Conservation (phyloP, 2,113 vertebrate genomes). For the Calonectris borealis region DNA sequence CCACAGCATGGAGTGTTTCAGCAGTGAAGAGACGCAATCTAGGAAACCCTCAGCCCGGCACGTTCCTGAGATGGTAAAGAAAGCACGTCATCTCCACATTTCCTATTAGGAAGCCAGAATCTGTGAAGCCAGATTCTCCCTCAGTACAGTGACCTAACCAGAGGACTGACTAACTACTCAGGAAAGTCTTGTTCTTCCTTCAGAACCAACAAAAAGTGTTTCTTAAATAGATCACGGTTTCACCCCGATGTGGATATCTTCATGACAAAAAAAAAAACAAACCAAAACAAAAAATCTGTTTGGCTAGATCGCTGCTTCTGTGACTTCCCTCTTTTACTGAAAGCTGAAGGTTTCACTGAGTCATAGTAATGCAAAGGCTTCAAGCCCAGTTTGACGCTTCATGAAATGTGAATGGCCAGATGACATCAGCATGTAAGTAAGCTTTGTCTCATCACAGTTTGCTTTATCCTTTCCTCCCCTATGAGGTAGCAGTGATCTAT, state of each 20-base stretch:
- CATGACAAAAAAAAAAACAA: neutral
- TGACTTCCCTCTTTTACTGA: neutral
- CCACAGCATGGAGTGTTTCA: neutral
- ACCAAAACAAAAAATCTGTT: neutral
- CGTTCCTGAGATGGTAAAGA: neutral
- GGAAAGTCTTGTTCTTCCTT: neutral
- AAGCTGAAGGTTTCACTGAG: neutral
- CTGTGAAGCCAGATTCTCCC: neutral
- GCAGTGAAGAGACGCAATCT: neutral
- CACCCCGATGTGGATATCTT: fast-evolving
- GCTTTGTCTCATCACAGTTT: neutral
- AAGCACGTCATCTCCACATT: neutral
- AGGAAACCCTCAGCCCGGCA: neutral
- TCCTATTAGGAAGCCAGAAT: neutral
- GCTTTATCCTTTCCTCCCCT: neutral
- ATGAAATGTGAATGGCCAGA: neutral
- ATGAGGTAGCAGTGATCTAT: neutral
- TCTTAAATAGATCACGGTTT: neutral
- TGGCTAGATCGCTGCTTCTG: neutral
- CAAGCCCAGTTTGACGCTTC: neutral
- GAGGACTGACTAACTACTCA: neutral
- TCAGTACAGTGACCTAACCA: neutral
- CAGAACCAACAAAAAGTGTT: neutral
- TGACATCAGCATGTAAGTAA: neutral
- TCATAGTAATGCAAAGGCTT: neutral